Evolutionary conservation across 2,113 vertebrate species (phyloP), one percentile per base, ranked within the genome.

Genomic region (Notarius lentiginosus): DNA sequence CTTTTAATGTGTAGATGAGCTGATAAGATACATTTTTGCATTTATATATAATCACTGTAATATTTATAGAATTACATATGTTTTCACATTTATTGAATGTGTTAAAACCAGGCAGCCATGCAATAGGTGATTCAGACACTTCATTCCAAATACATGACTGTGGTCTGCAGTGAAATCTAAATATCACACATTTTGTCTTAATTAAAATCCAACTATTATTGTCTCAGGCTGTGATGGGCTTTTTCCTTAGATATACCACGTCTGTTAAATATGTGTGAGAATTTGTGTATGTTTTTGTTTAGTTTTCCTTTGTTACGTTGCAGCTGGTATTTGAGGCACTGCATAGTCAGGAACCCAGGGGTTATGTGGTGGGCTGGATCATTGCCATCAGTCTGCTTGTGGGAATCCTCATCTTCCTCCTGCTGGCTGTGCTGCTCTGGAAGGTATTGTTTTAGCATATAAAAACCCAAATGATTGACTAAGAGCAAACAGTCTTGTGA

Each of bases 351-450:
- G 61, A 99, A 92, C 97, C 98, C 53, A 95, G 98, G 76, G 98
- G 98, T 85, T 99, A 99, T 68, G 97, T 99, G 17, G 98, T 99
- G 0, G 98, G 98, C 72, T 99, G 98, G 98, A 99, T 99, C 95
- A 99, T 99, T 47, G 98, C 98, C 95, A 99, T 99, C 93, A 99
- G 98, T 90, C 95, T 99, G 92, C 95, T 99, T 79, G 97, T 99
- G 92, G 98, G 98, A 89, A 97, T 99, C 95, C 97, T 99, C 92
- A 98, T 99, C 95, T 99, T 99, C 92, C 92, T 99, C 87, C 94
- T 99, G 87, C 93, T 99, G 89, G 97, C 98, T 49, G 97, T 99
- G 90, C 94, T 99, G 58, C 96, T 99, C 85, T 99, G 98, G 98
- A 99, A 99, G 98, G 97, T 98, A 97, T 95, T 53, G 55, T 82